Conservation (phyloP, 2,797 vertebrate species). For the Sebastes flavidus region DNA sequence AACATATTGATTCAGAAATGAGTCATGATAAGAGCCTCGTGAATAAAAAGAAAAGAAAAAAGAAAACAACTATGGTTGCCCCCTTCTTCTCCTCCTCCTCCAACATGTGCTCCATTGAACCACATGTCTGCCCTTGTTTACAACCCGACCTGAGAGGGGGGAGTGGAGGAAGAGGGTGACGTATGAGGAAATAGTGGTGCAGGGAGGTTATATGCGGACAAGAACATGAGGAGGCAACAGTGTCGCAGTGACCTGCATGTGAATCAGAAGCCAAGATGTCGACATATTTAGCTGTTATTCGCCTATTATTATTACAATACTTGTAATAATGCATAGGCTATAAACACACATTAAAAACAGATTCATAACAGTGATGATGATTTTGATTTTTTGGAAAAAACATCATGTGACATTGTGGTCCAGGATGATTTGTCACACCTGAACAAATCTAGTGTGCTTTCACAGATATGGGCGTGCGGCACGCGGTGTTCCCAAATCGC, state of each 20-base stretch:
- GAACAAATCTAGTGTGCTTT: neutral
- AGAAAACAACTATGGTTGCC: neutral
- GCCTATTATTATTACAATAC: neutral
- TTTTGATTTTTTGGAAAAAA: neutral
- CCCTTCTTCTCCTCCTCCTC: neutral
- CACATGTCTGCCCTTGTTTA: constrained; percentile 78
- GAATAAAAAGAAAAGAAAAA: neutral
- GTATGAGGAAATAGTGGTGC: constrained; percentile 66
- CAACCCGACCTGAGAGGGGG: constrained; percentile 49
- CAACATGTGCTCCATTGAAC: constrained; percentile 60
- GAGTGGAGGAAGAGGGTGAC: constrained; percentile 44
- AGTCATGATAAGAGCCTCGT: constrained; percentile 2
- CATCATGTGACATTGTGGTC: neutral
- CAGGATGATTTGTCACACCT: neutral
- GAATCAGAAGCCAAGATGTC: neutral
- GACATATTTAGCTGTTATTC: neutral
- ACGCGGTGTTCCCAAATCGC: constrained; percentile 53
- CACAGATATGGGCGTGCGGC: constrained; percentile 24
- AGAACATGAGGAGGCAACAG: constrained; percentile 63
- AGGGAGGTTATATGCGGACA: constrained; percentile 51
- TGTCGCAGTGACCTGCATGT: constrained; percentile 74
- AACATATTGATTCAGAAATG: constrained; percentile 34
- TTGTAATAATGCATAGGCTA: too few species aligned
- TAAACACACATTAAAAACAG: neutral
- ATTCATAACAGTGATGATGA: neutral